phyloP scores from a whole-genome alignment of 2,797 vertebrate species.

The Geotria australis region DNA sequence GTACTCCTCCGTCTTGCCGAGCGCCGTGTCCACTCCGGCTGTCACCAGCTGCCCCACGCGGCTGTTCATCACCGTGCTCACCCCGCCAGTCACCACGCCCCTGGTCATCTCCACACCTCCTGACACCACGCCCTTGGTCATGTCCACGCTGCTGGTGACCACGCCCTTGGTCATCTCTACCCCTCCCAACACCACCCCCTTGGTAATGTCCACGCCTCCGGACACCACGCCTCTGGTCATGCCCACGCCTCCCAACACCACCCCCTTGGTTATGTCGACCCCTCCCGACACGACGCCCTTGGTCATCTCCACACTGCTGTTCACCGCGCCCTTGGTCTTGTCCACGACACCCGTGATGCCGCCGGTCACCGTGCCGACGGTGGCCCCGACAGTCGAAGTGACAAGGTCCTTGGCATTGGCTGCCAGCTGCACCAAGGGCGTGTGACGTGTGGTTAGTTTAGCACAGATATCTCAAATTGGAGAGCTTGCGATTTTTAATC shows the following conservation, averaged over 20 bases:
- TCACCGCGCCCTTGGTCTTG: slow-evolving; percentile 33
- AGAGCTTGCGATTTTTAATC: too few species aligned
- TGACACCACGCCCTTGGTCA: slow-evolving; percentile 32
- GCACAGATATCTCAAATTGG: too few species aligned
- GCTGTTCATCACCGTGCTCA: slow-evolving; percentile 41
- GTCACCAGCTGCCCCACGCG: slow-evolving; percentile 26
- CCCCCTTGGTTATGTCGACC: slow-evolving; percentile 34
- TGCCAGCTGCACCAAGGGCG: neutral
- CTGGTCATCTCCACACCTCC: slow-evolving; percentile 37
- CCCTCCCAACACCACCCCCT: slow-evolving; percentile 7
- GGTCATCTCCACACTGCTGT: slow-evolving; percentile 38
- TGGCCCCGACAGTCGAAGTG: slow-evolving; percentile 22
- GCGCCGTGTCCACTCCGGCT: slow-evolving; percentile 31
- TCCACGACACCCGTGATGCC: slow-evolving; percentile 26
- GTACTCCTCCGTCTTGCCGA: slow-evolving; percentile 38
- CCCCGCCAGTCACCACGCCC: slow-evolving; percentile 26
- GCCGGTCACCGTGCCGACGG: slow-evolving; percentile 32
- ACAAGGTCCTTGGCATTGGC: slow-evolving; percentile 27
- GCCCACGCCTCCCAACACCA: slow-evolving; percentile 31
- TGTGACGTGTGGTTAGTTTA: too few species aligned
- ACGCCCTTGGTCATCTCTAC: slow-evolving; percentile 27
- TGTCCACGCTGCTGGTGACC: slow-evolving; percentile 11
- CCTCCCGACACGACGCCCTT: slow-evolving; percentile 27
- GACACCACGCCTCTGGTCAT: slow-evolving; percentile 34
- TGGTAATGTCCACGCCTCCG: slow-evolving; percentile 19